These are phyloP conservation scores for Ochropleura leucogaster DNA, from an alignment of 2,888 invertebrate species.

Conservation along the genomic window DNA sequence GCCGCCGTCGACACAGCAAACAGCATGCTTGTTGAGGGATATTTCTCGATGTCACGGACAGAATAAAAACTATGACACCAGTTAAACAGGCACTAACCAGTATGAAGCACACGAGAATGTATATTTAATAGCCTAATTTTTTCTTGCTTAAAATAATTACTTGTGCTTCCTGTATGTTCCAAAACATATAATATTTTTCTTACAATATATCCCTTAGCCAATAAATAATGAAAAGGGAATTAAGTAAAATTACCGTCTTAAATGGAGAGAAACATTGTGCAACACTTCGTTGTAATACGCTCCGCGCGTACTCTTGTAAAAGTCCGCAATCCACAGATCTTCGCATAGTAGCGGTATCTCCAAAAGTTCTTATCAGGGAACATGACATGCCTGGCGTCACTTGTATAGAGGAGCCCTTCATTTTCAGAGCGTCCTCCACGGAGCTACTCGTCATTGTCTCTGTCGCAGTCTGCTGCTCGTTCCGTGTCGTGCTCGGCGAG, in stretches of 20 bases:
- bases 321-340: conserved; percentile 77
- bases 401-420: conserved; percentile 76
- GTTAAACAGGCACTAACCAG: too few relatives aligned
- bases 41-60: too few relatives aligned
- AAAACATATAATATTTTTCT: too few relatives aligned
- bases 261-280: conserved; percentile 23
- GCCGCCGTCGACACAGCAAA: too few relatives aligned
- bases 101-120: too few relatives aligned
- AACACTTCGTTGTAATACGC: conserved; percentile 67
- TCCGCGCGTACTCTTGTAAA: conserved; percentile 75
- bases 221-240: conserved; percentile 22
- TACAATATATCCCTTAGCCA: too few relatives aligned
- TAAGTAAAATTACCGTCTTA: conserved; percentile 8
- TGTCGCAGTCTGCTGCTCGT: conserved; percentile 49
- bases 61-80: too few relatives aligned
- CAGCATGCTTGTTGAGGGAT: too few relatives aligned
- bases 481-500: conserved; percentile 18
- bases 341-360: conserved; percentile 65
- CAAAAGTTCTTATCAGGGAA: conserved; percentile 73
- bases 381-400: conserved; percentile 78
- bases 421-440: conserved; percentile 74
- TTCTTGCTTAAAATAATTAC: too few relatives aligned
- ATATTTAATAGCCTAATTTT: too few relatives aligned
- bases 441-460: conserved; percentile 40
- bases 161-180: too few relatives aligned